These are phyloP conservation scores for Halocaridina rubra DNA, from an alignment of 2,888 invertebrate genomes.

Conservation along the genomic window DNA sequence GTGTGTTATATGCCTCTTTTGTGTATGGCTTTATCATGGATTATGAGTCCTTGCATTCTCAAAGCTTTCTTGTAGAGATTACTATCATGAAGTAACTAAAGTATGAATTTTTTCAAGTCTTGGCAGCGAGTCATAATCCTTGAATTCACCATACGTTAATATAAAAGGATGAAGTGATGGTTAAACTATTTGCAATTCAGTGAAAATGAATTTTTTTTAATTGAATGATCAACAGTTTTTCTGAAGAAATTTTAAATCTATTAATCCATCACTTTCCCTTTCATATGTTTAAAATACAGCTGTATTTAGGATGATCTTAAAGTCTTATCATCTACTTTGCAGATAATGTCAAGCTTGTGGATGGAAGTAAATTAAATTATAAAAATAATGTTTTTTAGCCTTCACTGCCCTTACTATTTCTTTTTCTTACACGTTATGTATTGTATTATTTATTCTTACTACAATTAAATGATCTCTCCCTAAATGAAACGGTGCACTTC, in stretches of 20 bases:
- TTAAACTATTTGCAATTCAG: not conserved
- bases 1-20: slow-evolving; percentile 36
- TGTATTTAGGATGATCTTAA: slow-evolving; percentile 56
- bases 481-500: too few relatives aligned
- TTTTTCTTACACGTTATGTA: too few relatives aligned
- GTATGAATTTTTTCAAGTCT: too few relatives aligned
- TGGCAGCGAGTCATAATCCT: slow-evolving; percentile 20
- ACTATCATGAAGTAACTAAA: not conserved
- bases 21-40: slow-evolving; percentile 21
- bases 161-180: slow-evolving; percentile 44
- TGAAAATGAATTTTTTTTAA: not conserved
- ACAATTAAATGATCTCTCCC: too few relatives aligned
- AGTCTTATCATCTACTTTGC: slow-evolving; percentile 53
- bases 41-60: slow-evolving; percentile 1
- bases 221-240: not conserved
- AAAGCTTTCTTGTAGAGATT: not conserved
- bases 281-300: slow-evolving; percentile 48
- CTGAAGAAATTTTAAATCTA: not conserved
- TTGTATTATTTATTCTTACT: too few relatives aligned
- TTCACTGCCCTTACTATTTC: too few relatives aligned
- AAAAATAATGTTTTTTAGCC: slow-evolving; percentile 3
- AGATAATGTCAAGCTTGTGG: slow-evolving; percentile 55
- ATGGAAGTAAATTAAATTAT: slow-evolving; percentile 46
- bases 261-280: slow-evolving; percentile 51
- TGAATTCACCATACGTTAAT: slow-evolving; percentile 32